Evolutionary conservation across 1,140 invertebrate species (phyloP), one percentile per base, ranked within the genome.

Genomic region (Cyphomyrmex costatus): DNA sequence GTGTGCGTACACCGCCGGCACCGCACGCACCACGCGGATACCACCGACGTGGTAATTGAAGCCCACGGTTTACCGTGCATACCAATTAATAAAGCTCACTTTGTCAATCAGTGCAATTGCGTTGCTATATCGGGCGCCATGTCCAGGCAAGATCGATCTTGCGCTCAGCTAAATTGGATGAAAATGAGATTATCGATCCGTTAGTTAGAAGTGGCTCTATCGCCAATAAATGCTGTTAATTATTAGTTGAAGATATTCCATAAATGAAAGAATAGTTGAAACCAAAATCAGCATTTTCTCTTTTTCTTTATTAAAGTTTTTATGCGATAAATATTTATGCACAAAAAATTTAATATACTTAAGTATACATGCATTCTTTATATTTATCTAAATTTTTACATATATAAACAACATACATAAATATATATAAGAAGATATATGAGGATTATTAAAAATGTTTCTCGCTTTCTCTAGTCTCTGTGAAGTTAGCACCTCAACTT

Each of bases 11-110:
- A 65, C 27, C 51, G 19, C n/a, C 63, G 33, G 51, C 46, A 68
- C 42, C 65, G 68, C 70, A 74, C 71, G 53, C 73, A 73, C 14
- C 63, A 68, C 79, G 36, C 16, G 71, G 63, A 85, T 84, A 51
- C 61, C 60, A 66, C 24, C 60, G 51, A 21, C 46, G 78, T 68
- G 70, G 27, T 88, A 88, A 88, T 88, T 88, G 63, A 88, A 88
- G 61, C 46, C 61, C 46, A 86, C 56, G 85, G 70, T 88, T 83
- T 82, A 70, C 46, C 65, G 78, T 80, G 78, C 78, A 77, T 87
- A 71, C 85, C 77, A 83, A 87, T 88, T 87, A 84, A 87, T 87
- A 84, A 83, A 77, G 71, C 76, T 46, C 42, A 49, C 53, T 83
- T 66, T 46, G 53, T 60, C 68, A 71, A 86, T 85, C 86, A 36